These are phyloP conservation scores for Coelogynopora nodosa DNA, from an alignment of 2,888 invertebrate species.

Conservation along the genomic window DNA sequence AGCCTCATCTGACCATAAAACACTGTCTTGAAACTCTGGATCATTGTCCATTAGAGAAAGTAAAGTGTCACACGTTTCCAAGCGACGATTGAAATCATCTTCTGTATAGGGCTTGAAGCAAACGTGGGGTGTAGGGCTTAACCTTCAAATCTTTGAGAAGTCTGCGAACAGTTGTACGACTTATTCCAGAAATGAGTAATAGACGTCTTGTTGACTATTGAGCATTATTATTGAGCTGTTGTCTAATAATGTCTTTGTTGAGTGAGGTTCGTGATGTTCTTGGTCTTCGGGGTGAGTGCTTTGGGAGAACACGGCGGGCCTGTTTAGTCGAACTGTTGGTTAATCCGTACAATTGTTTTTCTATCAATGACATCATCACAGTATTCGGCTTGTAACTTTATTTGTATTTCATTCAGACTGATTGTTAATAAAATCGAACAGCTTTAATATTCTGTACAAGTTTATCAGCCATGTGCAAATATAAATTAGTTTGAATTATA, in stretches of 20 bases:
- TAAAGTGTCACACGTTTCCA: background rate
- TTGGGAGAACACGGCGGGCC: background rate
- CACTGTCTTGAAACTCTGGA: background rate
- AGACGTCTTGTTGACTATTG: background rate
- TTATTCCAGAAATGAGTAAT: background rate
- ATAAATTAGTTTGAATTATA: background rate
- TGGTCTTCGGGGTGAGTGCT: background rate
- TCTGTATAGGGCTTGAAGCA: background rate
- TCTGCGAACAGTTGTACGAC: background rate
- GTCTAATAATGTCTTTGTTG: background rate
- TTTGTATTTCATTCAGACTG: background rate
- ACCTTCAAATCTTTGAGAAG: background rate
- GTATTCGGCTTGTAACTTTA: background rate
- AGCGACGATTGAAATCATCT: background rate
- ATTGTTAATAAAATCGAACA: background rate
- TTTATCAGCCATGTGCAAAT: background rate
- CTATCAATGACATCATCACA: background rate
- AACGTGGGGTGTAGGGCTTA: background rate
- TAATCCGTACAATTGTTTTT: background rate
- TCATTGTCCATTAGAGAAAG: background rate
- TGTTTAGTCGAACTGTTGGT: background rate
- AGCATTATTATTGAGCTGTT: background rate
- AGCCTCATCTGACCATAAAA: slow-evolving; percentile 1
- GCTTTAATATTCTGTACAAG: background rate
- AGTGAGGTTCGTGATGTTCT: background rate